Conservation (phyloP, 2,888 invertebrate species). For the Drosophila fungiperda region DNA sequence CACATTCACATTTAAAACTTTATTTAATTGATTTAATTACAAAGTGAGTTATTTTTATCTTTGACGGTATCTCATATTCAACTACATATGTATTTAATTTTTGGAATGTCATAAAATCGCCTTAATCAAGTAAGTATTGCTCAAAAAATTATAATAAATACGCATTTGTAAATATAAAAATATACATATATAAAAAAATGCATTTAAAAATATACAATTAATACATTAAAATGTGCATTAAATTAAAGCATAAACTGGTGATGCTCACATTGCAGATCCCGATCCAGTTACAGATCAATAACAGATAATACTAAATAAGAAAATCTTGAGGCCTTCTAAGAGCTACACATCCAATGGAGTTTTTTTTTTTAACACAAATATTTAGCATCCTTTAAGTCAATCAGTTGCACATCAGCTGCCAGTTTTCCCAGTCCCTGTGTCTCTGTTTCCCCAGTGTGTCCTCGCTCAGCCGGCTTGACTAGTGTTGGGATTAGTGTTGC, state of each 20-base stretch:
- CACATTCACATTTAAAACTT: constrained; percentile 49
- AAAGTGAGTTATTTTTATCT: constrained; percentile 35
- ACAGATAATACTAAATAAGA: constrained; percentile 65
- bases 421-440: neutral
- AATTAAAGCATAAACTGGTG: constrained; percentile 50
- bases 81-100: constrained; percentile 62
- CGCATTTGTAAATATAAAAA: constrained; percentile 30
- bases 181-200: constrained; percentile 28
- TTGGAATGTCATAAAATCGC: constrained; percentile 77
- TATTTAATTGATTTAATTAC: constrained; percentile 53
- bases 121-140: constrained; percentile 56
- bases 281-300: constrained; percentile 29
- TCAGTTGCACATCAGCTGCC: constrained; percentile 48
- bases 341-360: constrained; percentile 70
- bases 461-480: constrained; percentile 67
- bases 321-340: constrained; percentile 55
- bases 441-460: neutral
- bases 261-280: constrained; percentile 37
- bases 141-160: constrained; percentile 45
- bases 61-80: constrained; percentile 45
- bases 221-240: constrained; percentile 63
- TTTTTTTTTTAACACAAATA: constrained; percentile 71
- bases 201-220: constrained; percentile 57
- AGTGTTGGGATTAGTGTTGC: constrained; percentile 48
- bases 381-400: constrained; percentile 77